A percentile compares a stretch with the other conserved stretches of the same genome.
phyloP scores from a whole-genome alignment of 2,797 vertebrate species.

The Gallinago nigripennis region DNA sequence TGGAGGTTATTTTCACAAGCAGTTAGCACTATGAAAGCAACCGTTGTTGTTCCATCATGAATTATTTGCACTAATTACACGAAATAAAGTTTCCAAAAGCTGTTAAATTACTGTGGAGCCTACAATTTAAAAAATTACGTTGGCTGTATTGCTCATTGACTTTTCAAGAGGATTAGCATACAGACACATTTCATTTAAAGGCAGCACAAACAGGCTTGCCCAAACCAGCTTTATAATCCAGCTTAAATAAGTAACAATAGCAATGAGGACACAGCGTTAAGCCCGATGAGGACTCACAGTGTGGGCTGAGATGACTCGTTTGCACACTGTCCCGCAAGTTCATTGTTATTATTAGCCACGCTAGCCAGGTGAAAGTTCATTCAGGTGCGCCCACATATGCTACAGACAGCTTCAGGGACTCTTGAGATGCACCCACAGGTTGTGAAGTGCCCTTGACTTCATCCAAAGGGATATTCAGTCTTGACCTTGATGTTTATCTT shows the following conservation, averaged over 20 bases:
- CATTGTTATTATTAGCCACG: constrained; percentile 26
- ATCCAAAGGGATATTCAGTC: not conserved
- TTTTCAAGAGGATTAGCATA: constrained; percentile 22
- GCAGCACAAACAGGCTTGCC: constrained; percentile 33
- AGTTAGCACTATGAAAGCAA: not conserved
- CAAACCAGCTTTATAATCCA: constrained; percentile 48
- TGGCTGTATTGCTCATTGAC: not conserved
- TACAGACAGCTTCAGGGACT: not conserved
- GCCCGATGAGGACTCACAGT: not conserved
- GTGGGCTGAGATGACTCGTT: not conserved
- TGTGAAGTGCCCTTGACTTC: not conserved
- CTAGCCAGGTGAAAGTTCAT: constrained; percentile 1
- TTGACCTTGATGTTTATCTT: not conserved
- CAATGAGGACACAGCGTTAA: constrained; percentile 19
- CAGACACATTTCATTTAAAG: constrained; percentile 33
- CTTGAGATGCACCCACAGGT: not conserved
- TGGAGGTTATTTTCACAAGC: constrained; percentile 4
- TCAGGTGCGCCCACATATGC: not conserved
- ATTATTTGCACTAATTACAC: constrained; percentile 44
- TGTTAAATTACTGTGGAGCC: constrained; percentile 16
- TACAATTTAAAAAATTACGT: not conserved
- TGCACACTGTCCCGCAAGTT: not conserved
- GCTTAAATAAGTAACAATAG: constrained; percentile 51
- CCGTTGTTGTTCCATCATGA: not conserved
- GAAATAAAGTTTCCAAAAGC: constrained; percentile 45